Base-by-base conservation (phyloP, 1,140 invertebrate genomes). In the Apis cerana region DNA sequence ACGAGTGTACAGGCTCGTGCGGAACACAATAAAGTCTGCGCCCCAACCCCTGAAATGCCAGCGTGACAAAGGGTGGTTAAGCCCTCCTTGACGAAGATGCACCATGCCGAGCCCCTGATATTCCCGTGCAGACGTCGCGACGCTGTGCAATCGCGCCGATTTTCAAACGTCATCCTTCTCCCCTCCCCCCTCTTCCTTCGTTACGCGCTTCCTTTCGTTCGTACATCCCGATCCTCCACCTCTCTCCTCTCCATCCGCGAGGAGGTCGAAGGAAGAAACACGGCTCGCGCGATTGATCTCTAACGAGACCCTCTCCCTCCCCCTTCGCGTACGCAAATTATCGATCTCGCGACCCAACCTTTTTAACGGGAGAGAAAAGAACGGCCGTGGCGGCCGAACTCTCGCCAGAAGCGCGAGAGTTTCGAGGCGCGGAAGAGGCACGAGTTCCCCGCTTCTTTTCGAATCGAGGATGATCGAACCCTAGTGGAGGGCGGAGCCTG, bases 11-110 rank as follows among this genome's bases (percentile, higher is more conserved):
- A 59, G 75, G 79, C 88, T 90, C 89, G 91, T 90, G 88, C 85
- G 70, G 85, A 83, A 85, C 84, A 91, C 91, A 92, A 92, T 92
- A 86, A 92, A 91, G 91, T 91, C 91, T 92, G 89, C 90, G 75
- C 72, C 79, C 84, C 87, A 86, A 86, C 88, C 91, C 87, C 88
- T 91, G 84, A 88, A 89, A 88, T 89, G 86, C 82, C 91, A 88
- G 83, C 76, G 82, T 83, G 88, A 91, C 90, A 90, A 91, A 91
- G 91, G 85, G 85, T 88, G 90, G 88, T 92, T 92, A 92, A 91
- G 86, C 89, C 90, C 89, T 92, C 89, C 91, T 92, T 84, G 82
- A 89, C 88, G 90, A 91, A 91, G 90, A 91, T 90, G 89, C 89
- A 89, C 82, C 86, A 83, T 89, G 88, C 85, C 27, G 84, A 85